Evolutionary conservation across 2,797 vertebrate species (phyloP).

Genomic region (Heliangelus exortis): DNA sequence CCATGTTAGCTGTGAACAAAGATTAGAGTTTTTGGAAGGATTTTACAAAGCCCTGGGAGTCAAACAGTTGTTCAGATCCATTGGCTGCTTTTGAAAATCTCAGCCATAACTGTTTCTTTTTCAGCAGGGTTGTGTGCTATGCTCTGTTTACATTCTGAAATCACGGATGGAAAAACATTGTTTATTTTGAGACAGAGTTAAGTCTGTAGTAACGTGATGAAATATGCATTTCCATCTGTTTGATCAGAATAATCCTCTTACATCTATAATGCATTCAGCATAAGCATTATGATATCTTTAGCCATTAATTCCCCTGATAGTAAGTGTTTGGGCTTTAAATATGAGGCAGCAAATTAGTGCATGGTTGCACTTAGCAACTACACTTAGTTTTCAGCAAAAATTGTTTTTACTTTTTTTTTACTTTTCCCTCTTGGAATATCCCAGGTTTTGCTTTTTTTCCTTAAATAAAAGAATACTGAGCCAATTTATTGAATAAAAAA

Average conservation of each 20-base stretch:
- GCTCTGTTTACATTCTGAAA: slow-evolving; percentile 48
- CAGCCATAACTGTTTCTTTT: slow-evolving; percentile 4
- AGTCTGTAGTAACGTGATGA: slow-evolving; percentile 32
- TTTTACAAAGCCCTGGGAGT: background rate
- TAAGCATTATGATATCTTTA: slow-evolving; percentile 20
- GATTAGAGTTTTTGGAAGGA: background rate
- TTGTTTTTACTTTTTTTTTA: background rate
- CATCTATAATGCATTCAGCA: slow-evolving; percentile 41
- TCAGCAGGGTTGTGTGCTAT: background rate
- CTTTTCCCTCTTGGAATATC: background rate
- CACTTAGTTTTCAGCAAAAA: background rate
- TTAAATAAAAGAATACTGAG: background rate
- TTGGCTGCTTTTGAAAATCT: background rate
- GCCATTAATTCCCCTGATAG: slow-evolving; percentile 45
- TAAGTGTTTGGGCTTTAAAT: slow-evolving; percentile 25
- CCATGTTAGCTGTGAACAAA: background rate
- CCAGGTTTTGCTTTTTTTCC: background rate
- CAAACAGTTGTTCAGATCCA: background rate
- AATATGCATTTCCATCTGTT: slow-evolving; percentile 71
- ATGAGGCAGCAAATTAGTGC: background rate
- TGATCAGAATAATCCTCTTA: slow-evolving; percentile 67
- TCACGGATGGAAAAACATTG: slow-evolving; percentile 27
- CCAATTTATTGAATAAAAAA: background rate
- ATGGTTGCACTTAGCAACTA: background rate
- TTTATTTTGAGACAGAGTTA: slow-evolving; percentile 46